Conservation (phyloP, 2,113 vertebrate species). For the Odontophorus gujanensis region DNA sequence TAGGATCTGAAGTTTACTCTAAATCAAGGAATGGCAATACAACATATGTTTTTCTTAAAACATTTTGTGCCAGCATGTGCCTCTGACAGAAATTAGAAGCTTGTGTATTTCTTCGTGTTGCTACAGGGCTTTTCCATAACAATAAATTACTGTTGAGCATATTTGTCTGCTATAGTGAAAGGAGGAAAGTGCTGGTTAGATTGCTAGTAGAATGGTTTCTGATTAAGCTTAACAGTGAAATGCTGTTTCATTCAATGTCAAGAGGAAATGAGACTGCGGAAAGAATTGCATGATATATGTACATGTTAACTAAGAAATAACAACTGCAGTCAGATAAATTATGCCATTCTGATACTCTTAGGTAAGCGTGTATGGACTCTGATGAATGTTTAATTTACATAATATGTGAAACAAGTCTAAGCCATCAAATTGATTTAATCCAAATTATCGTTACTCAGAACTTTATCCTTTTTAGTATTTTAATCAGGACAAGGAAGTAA, state of each 20-base stretch:
- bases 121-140: conserved; percentile 56
- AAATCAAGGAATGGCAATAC: neutral
- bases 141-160: conserved; percentile 59
- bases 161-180: conserved; percentile 35
- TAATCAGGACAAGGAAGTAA: neutral
- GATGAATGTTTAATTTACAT: neutral
- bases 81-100: conserved; percentile 54
- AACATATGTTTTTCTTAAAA: neutral
- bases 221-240: conserved; percentile 58
- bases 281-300: neutral
- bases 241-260: conserved; percentile 33
- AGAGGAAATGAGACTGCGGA: conserved; percentile 46
- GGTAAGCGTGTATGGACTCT: neutral
- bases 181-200: conserved; percentile 37
- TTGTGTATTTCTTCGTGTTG: conserved; percentile 33
- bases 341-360: neutral
- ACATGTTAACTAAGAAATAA: conserved; percentile 21
- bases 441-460: neutral
- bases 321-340: neutral
- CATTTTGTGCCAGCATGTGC: neutral
- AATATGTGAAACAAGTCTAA: neutral
- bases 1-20: neutral
- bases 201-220: conserved; percentile 57
- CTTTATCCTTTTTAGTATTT: neutral
- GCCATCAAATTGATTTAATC: neutral